Base-by-base conservation (phyloP, 2,888 invertebrate species). In the Anagyrus pseudococci region DNA sequence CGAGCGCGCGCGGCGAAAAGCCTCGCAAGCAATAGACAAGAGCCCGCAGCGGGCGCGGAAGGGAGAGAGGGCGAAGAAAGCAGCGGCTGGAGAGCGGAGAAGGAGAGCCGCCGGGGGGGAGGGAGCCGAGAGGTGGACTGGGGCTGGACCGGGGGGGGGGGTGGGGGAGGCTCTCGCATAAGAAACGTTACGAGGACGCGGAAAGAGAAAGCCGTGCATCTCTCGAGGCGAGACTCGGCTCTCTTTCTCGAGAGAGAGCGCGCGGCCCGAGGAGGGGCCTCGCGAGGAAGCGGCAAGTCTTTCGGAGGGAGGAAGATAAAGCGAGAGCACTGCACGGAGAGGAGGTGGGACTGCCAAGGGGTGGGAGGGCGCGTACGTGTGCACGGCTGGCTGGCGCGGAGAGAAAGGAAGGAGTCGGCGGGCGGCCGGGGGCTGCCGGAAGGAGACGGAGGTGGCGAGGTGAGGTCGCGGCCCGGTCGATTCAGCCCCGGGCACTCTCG, bases 401-500 rank as follows among this genome's bases (percentile, higher is more conserved):
- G 58, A 53, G 61, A 64, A 49, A 61, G 66, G 61, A 66, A 64
- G 67, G 59, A 64, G 66, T 22, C 64, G 57, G 58, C 66, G 63
- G 63, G 62, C 56, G 62, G 53, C 33, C 53, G 63, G 29, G 52
- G 19, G 20, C 19, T 20, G 44, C 10, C 40, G 40, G 40, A 60
- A 57, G 53, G 33, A 57, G 52, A 67, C 60, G 67, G 66, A 66
- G 64, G 67, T 62, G 73, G 46, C 8, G 44, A 50, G 59, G 56
- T 66, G 73, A 59, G 58, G 61, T 48, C 55, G 65, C 57, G 58
- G 73, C 75, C 77, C 76, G 78, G 78, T 78, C 78, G 78, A 78
- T 78, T 76, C 77, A 77, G 77, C 78, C 77, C 78, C 78, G 77
- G 77, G 78, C 77, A 75, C 78, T 76, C 76, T 62, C 68, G 60